These are phyloP conservation scores for Archivesica marissinica DNA, from an alignment of 1,140 invertebrate genomes.

Conservation along the genomic window DNA sequence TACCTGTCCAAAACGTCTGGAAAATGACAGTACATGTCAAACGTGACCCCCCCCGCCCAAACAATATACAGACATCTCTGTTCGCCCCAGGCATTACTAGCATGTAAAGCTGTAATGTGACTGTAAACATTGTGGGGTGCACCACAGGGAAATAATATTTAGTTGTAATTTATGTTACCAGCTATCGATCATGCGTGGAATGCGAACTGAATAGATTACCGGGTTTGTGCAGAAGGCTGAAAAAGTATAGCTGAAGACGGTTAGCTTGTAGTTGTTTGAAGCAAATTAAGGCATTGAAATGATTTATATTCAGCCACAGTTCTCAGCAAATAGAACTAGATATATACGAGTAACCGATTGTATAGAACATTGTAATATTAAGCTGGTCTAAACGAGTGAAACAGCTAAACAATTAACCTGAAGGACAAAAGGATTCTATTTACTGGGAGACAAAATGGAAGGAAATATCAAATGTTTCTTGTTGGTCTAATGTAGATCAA, in stretches of 20 bases:
- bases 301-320: slow-evolving; percentile 9
- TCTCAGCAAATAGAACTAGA: background rate
- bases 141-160: background rate
- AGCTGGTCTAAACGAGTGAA: slow-evolving; percentile 28
- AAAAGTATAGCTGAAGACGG: background rate
- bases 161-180: slow-evolving; percentile 2
- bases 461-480: slow-evolving; percentile 20
- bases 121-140: no score
- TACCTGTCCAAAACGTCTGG: no score
- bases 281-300: slow-evolving; percentile 16
- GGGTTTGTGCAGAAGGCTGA: slow-evolving; percentile 18
- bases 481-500: slow-evolving; percentile 24
- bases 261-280: slow-evolving; percentile 16
- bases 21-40: no score
- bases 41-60: no score
- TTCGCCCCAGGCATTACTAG: background rate
- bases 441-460: slow-evolving; percentile 22
- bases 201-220: slow-evolving; percentile 32
- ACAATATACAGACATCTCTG: no score
- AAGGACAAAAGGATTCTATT: slow-evolving; percentile 21
- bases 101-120: no score
- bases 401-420: slow-evolving; percentile 1
- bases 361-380: background rate
- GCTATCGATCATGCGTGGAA: slow-evolving; percentile 37
- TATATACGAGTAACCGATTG: background rate